Percentiles rank a stretch among this genome's conserved stretches.
Evolutionary conservation across 2,888 invertebrate genomes (phyloP).

Genomic region (Drosophila longiperda): DNA sequence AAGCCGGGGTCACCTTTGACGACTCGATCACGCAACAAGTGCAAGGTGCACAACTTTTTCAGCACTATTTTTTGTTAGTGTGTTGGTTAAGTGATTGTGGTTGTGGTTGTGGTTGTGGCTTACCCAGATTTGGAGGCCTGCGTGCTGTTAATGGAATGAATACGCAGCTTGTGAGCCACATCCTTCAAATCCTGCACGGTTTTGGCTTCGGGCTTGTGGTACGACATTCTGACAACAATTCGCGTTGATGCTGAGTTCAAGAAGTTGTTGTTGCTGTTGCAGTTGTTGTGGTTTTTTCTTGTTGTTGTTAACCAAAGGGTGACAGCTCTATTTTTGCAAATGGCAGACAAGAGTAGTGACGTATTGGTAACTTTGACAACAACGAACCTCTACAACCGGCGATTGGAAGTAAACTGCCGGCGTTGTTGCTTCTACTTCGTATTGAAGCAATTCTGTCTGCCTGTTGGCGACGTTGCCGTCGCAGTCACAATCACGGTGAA

Average conservation of each 20-base stretch:
- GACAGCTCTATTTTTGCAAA: conserved; percentile 41
- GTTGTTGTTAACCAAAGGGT: conserved; percentile 44
- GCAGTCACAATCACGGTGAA: conserved; percentile 33
- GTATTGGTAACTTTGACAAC: conserved; percentile 30
- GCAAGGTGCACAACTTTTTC: conserved; percentile 74
- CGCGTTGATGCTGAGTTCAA: conserved; percentile 1
- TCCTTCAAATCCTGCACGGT: conserved; percentile 92
- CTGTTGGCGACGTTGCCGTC: conserved; percentile 47
- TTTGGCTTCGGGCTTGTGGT: conserved; percentile 89
- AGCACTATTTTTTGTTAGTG: not conserved
- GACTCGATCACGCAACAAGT: conserved; percentile 60
- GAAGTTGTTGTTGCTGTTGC: not conserved
- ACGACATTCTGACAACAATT: conserved; percentile 85
- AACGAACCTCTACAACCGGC: conserved; percentile 61
- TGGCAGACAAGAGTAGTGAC: conserved; percentile 33
- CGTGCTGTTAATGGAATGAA: conserved; percentile 96
- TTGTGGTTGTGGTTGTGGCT: conserved; percentile 84
- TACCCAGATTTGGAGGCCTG: conserved; percentile 98
- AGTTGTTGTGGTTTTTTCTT: conserved; percentile 11
- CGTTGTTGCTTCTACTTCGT: conserved; percentile 24
- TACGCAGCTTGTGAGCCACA: conserved; percentile 96
- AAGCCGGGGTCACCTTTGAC: conserved; percentile 70
- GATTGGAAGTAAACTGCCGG: conserved; percentile 55
- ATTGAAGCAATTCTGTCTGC: conserved; percentile 48
- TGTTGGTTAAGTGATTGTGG: conserved; percentile 13